phyloP scores from a whole-genome alignment of 2,113 vertebrate species.

The Accipiter cooperii region DNA sequence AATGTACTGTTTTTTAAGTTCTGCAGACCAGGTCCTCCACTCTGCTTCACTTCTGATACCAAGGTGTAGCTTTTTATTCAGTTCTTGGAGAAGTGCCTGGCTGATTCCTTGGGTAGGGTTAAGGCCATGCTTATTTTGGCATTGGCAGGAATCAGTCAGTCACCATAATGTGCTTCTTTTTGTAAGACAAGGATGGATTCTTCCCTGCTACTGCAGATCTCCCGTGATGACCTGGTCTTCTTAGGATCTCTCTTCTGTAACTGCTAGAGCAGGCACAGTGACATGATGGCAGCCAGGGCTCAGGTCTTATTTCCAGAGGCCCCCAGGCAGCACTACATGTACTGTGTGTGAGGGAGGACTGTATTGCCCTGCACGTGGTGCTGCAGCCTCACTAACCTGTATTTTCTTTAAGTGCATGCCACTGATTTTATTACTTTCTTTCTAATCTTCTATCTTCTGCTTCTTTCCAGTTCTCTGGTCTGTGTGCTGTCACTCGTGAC shows the following conservation, averaged over 20 bases:
- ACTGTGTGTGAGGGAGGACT: background rate
- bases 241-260: background rate
- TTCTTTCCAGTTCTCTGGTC: conserved; percentile 52
- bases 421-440: background rate
- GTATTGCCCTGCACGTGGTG: background rate
- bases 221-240: background rate
- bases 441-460: conserved; percentile 51
- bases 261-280: background rate
- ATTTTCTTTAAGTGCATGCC: background rate
- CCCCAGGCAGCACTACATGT: background rate
- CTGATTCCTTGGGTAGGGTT: background rate
- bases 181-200: background rate
- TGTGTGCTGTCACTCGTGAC: conserved; percentile 29
- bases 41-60: background rate
- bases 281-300: background rate
- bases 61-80: background rate
- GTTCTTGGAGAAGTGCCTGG: background rate
- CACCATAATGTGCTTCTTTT: background rate
- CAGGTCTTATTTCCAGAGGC: background rate
- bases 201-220: background rate
- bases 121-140: background rate
- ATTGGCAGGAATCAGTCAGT: background rate
- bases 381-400: background rate
- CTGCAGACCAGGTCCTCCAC: background rate
- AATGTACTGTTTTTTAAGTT: too few relatives aligned